These are phyloP conservation scores for Ahaetulla prasina DNA, from an alignment of 2,113 vertebrate species.

Conservation along the genomic window DNA sequence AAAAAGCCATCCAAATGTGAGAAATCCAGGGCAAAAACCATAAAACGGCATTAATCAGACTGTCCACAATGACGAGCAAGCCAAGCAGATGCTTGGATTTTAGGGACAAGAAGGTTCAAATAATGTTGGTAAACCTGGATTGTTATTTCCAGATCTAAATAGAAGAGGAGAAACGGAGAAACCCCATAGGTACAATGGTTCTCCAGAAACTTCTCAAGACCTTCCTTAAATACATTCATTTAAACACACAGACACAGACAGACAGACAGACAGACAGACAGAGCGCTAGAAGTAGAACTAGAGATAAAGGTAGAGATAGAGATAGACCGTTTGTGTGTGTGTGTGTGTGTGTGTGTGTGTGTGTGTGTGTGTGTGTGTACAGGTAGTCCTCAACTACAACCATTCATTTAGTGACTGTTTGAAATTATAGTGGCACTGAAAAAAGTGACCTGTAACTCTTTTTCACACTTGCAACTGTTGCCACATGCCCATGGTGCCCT, in stretches of 20 bases:
- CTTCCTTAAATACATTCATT: neutral
- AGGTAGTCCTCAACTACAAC: no score
- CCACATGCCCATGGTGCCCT: no score
- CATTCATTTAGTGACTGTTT: no score
- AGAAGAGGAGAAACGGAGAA: neutral
- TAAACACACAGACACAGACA: neutral
- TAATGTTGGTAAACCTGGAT: neutral
- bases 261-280: no score
- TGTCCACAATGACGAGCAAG: neutral
- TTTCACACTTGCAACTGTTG: no score
- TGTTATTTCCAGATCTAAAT: neutral
- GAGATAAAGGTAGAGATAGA: no score
- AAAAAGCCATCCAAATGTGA: neutral
- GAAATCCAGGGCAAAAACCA: neutral
- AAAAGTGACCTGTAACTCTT: no score
- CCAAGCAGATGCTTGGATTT: slow-evolving; percentile 2
- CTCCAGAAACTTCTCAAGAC: neutral
- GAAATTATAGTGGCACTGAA: no score
- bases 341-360: no score
- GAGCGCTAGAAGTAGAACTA: no score
- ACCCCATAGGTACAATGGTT: neutral
- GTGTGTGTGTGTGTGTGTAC: no score
- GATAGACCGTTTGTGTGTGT: no score
- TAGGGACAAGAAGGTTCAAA: neutral
- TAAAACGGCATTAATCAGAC: neutral